Evolutionary conservation across 2,113 vertebrate species (phyloP), one percentile per base, ranked within the genome.

Genomic region (Nothoprocta pentlandii): DNA sequence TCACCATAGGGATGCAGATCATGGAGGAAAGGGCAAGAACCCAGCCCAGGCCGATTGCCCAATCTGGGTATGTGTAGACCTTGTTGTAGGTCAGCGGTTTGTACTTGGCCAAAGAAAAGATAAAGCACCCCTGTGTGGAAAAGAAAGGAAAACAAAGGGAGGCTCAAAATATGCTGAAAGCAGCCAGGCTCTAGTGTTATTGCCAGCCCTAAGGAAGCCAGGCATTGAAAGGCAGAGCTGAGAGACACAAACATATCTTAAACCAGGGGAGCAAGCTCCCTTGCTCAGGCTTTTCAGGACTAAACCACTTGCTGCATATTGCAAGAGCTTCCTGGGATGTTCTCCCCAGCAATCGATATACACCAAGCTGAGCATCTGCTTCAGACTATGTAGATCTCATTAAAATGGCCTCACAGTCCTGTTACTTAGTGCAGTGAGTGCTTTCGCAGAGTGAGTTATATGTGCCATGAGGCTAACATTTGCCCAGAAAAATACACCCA

Each of bases 81-180:
- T 99, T 99, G 97, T 99, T 99, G 95, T 99, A 99, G 90, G 98
- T 99, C 98, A 99, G 97, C 62, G 99, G 99, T 90, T 98, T 98
- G 81, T 99, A 99, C 97, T 99, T 99, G 96, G 98, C 99, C 93
- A 99, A 97, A 56, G 99, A 99, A 97, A 99, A 99, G 95, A 99
- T 80, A 81, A 99, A 99, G 97, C 99, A 99, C 89, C 99, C 99
- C 99, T 99, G 94, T 42, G 53, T 81, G 89, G 80, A 91, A 73
- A 56, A 97, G 91, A 90, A 91, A 53, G 22, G 30, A 90, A 95
- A 92, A 73, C 26, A 32, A 95, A 80, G 21, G 69, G 67, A 87
- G 64, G 32, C 39, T 85, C 69, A 92, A 76, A 47, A 77, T 54
- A 3, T 9, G 36, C 30, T 67, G 87, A 53, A 80, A 68, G 42